Conservation (phyloP, 2,888 invertebrate genomes). For the Hemaris fuciformis region DNA sequence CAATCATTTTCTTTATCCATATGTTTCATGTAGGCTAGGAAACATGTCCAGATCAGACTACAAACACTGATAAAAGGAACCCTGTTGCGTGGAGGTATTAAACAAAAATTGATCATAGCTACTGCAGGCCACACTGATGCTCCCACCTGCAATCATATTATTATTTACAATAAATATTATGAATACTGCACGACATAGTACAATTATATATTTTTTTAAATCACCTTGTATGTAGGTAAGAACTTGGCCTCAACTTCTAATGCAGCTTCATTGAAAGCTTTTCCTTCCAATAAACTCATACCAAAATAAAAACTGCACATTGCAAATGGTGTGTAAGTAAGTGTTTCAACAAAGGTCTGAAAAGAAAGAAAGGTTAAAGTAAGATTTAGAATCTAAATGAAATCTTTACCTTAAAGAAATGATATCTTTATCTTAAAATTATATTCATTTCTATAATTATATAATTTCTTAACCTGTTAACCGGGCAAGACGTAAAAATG, state of each 20-base stretch:
- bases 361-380: conserved; percentile 29
- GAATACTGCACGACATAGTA: too few species aligned
- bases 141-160: conserved; percentile 80
- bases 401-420: not conserved
- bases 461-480: too few species aligned
- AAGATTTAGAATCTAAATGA: not conserved
- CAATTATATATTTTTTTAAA: not conserved
- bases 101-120: conserved; percentile 87
- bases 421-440: too few species aligned
- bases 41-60: conserved; percentile 90
- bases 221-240: conserved; percentile 87
- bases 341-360: conserved; percentile 88
- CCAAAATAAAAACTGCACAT: conserved; percentile 89
- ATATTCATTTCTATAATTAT: too few species aligned
- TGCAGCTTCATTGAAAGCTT: conserved; percentile 82
- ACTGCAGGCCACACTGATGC: conserved; percentile 87
- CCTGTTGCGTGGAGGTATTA: conserved; percentile 87
- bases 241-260: conserved; percentile 88
- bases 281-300: conserved; percentile 88
- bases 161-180: not conserved
- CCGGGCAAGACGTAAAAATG: too few species aligned
- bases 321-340: conserved; percentile 88
- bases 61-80: conserved; percentile 89
- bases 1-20: conserved; percentile 60
- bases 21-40: conserved; percentile 91